Base-by-base conservation (phyloP, 2,888 invertebrate genomes). In the Ectemnius continuus region DNA sequence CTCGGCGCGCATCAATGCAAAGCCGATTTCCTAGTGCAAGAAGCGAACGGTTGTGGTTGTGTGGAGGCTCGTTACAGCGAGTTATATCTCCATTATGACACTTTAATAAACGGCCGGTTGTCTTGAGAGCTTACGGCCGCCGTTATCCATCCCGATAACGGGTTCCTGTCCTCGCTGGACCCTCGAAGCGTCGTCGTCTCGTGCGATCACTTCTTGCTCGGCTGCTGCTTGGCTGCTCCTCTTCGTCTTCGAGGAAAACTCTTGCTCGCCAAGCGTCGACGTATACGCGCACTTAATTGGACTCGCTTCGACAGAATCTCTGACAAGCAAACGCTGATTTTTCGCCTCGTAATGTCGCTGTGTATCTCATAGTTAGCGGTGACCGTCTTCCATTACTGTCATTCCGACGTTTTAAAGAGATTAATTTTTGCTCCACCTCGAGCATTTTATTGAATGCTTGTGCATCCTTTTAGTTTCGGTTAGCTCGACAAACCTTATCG, bases 101-200 rank as follows among this genome's bases (percentile, higher is more conserved):
- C 47, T 58, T 74, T 77, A 79, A 80, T 64, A 70, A 75, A 72
- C 57, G 28, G 11, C n/a, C 45, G 28, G 28, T 14, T 36, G 36
- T 57, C 52, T 45, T 23, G 68, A 63, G 60, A 52, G 60, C 48
- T 79, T 79, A 75, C 79, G 72, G 75, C 73, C 75, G 70, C 72
- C 77, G 79, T 81, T 81, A 81, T 76, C 70, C 70, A 69, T 75
- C 61, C 67, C 70, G 79, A 81, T 81, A 81, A 78, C 77, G 79
- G 79, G 73, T 77, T 64, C 69, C 74, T 69, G 71, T 74, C 69
- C 73, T 67, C 70, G 70, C 67, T 23, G 58, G 67, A 36, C 36
- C 36, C 36, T 36, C 36, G 36, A 36, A 36, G 36, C 36, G 28
- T 36, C 23, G 60, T 62, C 26, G 60, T 62, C 64, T 56, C 67